Percentiles rank a stretch among this genome's conserved stretches.
These are phyloP conservation scores for Parnassius glacialis DNA, from an alignment of 2,888 invertebrate species.

Conservation along the genomic window DNA sequence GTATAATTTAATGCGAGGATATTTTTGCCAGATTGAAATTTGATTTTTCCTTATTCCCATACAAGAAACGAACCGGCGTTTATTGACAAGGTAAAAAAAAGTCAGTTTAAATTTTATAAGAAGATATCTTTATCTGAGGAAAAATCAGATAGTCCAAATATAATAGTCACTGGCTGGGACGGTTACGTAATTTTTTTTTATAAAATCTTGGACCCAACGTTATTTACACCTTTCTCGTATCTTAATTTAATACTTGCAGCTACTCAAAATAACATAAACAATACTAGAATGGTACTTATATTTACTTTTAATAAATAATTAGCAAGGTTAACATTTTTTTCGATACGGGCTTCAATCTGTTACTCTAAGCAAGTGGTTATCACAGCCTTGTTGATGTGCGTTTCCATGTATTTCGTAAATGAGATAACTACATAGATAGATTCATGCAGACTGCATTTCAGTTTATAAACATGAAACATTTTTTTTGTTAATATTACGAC, in stretches of 20 bases:
- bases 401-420: constrained; percentile 45
- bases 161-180: constrained; percentile 65
- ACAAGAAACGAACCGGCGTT: neutral
- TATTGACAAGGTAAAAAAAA: neutral
- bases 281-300: constrained; percentile 72
- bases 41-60: neutral
- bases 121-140: constrained; percentile 2
- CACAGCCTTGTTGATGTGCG: constrained; percentile 78
- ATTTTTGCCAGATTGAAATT: neutral
- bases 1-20: constrained; percentile 8
- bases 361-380: constrained; percentile 57
- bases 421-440: constrained; percentile 33
- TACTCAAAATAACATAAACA: constrained; percentile 54
- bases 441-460: constrained; percentile 37
- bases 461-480: no score
- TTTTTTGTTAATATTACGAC: no score
- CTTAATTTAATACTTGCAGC: constrained; percentile 47
- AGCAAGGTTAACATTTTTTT: constrained; percentile 51
- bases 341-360: constrained; percentile 52
- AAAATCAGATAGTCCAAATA: constrained; percentile 31
- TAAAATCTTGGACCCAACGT: constrained; percentile 45
- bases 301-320: constrained; percentile 45
- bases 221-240: constrained; percentile 47
- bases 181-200: constrained; percentile 52
- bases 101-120: neutral